Evolutionary conservation across 2,113 vertebrate genomes (phyloP).

Genomic region (Seriola dumerili): DNA sequence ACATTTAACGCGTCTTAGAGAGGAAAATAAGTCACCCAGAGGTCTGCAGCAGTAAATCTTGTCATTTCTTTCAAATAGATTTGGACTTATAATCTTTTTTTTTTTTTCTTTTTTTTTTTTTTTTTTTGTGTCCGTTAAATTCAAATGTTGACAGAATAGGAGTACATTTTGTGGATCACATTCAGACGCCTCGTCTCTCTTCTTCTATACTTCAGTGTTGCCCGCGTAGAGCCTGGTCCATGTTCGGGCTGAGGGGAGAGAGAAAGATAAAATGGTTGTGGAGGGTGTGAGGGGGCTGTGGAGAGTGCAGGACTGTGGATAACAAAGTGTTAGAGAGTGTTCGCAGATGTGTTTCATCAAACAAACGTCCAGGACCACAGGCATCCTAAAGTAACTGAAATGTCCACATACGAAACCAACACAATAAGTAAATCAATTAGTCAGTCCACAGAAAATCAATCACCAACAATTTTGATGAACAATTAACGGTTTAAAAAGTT

Average conservation of each 20-base stretch:
- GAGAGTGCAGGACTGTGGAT: neutral
- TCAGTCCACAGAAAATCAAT: neutral
- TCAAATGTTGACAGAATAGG: constrained; percentile 79
- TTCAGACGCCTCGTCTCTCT: constrained; percentile 73
- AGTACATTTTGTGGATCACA: constrained; percentile 80
- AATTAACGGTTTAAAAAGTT: neutral
- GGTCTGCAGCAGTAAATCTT: constrained; percentile 79
- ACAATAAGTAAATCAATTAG: neutral
- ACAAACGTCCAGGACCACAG: neutral
- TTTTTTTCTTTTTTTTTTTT: constrained; percentile 44
- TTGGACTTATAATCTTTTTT: constrained; percentile 74
- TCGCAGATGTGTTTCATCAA: neutral
- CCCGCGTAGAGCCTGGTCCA: constrained; percentile 99
- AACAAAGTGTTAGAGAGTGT: constrained; percentile 3
- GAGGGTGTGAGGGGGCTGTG: neutral
- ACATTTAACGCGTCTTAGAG: constrained; percentile 74
- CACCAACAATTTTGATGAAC: neutral
- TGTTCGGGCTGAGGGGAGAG: constrained; percentile 92
- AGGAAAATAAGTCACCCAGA: constrained; percentile 78
- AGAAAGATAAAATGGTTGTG: constrained; percentile 36
- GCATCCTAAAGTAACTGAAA: neutral
- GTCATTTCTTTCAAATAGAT: constrained; percentile 78
- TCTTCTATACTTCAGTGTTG: constrained; percentile 92
- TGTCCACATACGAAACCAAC: neutral
- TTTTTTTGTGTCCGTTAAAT: constrained; percentile 79